A percentile compares a stretch with the other conserved stretches of the same genome.
Conservation (phyloP, 2,113 vertebrate genomes). For the Zeus faber region DNA sequence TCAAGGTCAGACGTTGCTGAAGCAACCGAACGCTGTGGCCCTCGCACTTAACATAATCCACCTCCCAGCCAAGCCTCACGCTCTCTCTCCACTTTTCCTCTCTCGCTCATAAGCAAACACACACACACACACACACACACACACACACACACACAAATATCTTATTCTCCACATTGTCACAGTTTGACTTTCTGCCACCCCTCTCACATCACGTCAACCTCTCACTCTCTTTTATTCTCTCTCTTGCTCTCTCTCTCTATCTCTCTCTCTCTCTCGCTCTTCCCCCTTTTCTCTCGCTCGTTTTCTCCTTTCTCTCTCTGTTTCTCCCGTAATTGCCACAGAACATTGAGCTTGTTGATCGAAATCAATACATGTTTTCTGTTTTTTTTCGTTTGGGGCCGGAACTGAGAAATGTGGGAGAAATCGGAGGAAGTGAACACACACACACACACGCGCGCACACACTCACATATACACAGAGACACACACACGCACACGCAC, state of each 20-base stretch:
- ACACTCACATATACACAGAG: slow-evolving; percentile 25
- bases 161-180: slow-evolving; percentile 25
- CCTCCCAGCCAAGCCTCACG: slow-evolving; percentile 7
- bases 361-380: slow-evolving; percentile 51
- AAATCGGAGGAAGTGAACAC: slow-evolving; percentile 30
- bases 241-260: too few relatives aligned
- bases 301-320: slow-evolving; percentile 16
- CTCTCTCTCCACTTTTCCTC: slow-evolving; percentile 14
- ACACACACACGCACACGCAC: slow-evolving; percentile 27
- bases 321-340: slow-evolving; percentile 38
- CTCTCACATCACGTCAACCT: slow-evolving; percentile 15
- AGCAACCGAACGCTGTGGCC: slow-evolving; percentile 38
- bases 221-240: slow-evolving; percentile 19
- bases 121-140: too few relatives aligned
- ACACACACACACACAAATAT: too few relatives aligned
- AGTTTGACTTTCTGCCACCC: slow-evolving; percentile 46
- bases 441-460: slow-evolving; percentile 22
- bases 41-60: slow-evolving; percentile 50
- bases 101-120: not conserved
- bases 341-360: slow-evolving; percentile 57
- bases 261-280: too few relatives aligned
- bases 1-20: slow-evolving; percentile 45
- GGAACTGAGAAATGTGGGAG: slow-evolving; percentile 31
- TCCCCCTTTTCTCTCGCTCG: slow-evolving; percentile 25
- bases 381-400: slow-evolving; percentile 43